A percentile compares a stretch with the other conserved stretches of the same genome.
phyloP scores from a whole-genome alignment of 1,140 invertebrate species.

The Pseudomyrmex gracilis region DNA sequence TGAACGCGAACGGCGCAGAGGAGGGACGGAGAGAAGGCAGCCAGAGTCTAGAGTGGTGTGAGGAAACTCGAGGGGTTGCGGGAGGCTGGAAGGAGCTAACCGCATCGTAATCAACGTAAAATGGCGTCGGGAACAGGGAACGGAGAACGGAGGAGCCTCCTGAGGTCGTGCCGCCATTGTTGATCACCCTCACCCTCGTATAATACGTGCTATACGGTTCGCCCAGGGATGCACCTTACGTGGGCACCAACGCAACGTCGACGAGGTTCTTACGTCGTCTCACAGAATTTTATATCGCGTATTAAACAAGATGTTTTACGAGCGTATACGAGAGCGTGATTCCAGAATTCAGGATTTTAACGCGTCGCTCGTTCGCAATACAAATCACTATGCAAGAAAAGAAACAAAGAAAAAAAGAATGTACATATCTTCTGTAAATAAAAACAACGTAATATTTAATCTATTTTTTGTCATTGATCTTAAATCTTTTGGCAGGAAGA shows the following conservation, averaged over 20 bases:
- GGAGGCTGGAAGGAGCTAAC: constrained; percentile 81
- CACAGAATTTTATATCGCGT: constrained; percentile 5
- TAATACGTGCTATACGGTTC: constrained; percentile 63
- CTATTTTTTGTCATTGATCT: no score
- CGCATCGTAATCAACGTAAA: constrained; percentile 84
- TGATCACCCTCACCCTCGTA: constrained; percentile 66
- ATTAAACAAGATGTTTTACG: constrained; percentile 19
- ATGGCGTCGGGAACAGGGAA: constrained; percentile 81
- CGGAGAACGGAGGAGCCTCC: constrained; percentile 67
- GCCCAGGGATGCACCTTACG: constrained; percentile 38
- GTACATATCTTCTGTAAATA: no score
- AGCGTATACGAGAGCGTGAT: constrained; percentile 17
- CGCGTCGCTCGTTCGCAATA: no score
- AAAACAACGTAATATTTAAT: no score
- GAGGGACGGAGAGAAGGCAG: constrained; percentile 37
- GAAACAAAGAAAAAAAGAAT: not conserved
- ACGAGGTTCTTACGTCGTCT: constrained; percentile 20
- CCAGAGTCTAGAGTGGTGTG: constrained; percentile 52
- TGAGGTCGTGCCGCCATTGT: constrained; percentile 68
- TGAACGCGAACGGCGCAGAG: constrained; percentile 38
- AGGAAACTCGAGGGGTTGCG: constrained; percentile 52
- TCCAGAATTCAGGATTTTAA: constrained; percentile 1
- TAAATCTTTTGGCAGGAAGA: no score
- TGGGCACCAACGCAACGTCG: constrained; percentile 17
- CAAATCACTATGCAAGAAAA: not conserved